Evolutionary conservation across 2,888 invertebrate genomes (phyloP).

Genomic region (Calameuta pallipes): DNA sequence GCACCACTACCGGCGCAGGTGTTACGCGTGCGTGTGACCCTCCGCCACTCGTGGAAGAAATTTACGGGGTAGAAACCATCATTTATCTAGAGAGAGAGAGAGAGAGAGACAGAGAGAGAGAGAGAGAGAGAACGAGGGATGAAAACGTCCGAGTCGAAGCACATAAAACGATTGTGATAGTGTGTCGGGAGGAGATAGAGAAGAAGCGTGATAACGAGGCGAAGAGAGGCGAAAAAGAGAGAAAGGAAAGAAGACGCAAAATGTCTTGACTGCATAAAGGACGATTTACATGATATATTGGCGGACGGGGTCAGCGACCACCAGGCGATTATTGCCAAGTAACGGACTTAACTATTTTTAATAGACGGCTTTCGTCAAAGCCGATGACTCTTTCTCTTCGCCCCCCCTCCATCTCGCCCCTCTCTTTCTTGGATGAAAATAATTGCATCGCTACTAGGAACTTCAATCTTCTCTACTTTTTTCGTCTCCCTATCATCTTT

Average conservation of each 20-base stretch:
- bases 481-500: background rate
- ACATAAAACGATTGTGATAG: background rate
- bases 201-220: background rate
- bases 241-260: background rate
- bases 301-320: slow-evolving; percentile 34
- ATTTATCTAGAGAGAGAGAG: background rate
- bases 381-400: slow-evolving; percentile 20
- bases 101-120: too few relatives aligned
- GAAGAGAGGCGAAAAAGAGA: background rate
- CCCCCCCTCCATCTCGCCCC: slow-evolving; percentile 15
- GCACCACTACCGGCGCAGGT: background rate
- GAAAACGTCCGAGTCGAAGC: too few relatives aligned
- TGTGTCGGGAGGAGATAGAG: background rate
- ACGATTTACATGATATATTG: slow-evolving; percentile 11
- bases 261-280: background rate
- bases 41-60: background rate
- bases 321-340: slow-evolving; percentile 14
- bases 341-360: slow-evolving; percentile 56
- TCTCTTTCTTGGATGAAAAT: background rate
- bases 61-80: background rate
- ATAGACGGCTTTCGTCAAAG: slow-evolving; percentile 52
- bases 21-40: background rate
- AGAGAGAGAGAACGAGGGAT: background rate
- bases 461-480: background rate
- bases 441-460: background rate